These are phyloP conservation scores for Monoplex corrugatus DNA, from an alignment of 2,888 invertebrate species.

Conservation along the genomic window DNA sequence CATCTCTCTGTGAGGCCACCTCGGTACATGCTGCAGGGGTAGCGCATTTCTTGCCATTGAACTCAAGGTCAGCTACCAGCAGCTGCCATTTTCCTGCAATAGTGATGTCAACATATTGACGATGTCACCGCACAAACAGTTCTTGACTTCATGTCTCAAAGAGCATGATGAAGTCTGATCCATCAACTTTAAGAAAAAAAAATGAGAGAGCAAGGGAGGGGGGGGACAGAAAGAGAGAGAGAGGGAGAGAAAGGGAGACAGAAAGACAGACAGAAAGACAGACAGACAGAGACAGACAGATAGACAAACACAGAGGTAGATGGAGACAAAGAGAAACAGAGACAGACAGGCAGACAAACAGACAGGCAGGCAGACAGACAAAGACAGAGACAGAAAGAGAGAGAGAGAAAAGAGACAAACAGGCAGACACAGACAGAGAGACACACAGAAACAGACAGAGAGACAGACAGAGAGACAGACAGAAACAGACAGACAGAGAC, in stretches of 20 bases:
- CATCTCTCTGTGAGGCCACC: conserved; percentile 61
- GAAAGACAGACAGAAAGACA: conserved; percentile 13
- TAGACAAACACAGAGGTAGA: conserved; percentile 31
- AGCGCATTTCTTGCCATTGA: conserved; percentile 63
- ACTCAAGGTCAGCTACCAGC: conserved; percentile 63
- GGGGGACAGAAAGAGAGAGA: too few relatives aligned
- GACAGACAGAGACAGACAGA: conserved; percentile 10
- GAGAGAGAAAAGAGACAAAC: too few relatives aligned
- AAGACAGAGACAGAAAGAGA: too few relatives aligned
- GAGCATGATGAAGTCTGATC: too few relatives aligned
- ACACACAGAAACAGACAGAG: too few relatives aligned
- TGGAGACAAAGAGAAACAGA: conserved; percentile 49
- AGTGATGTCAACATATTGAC: not conserved
- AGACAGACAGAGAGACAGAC: too few relatives aligned
- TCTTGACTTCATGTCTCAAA: not conserved
- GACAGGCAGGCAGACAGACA: too few relatives aligned
- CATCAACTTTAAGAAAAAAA: not conserved
- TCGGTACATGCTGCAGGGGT: conserved; percentile 64
- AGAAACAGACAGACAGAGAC: too few relatives aligned
- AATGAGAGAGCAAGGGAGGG: too few relatives aligned
- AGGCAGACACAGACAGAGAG: too few relatives aligned
- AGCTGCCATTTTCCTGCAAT: conserved; percentile 69
- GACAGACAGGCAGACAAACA: conserved; percentile 21
- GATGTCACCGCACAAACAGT: not conserved
- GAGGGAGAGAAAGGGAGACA: not conserved